Conservation (phyloP, 2,888 invertebrate genomes). For the Idaea biselata region DNA sequence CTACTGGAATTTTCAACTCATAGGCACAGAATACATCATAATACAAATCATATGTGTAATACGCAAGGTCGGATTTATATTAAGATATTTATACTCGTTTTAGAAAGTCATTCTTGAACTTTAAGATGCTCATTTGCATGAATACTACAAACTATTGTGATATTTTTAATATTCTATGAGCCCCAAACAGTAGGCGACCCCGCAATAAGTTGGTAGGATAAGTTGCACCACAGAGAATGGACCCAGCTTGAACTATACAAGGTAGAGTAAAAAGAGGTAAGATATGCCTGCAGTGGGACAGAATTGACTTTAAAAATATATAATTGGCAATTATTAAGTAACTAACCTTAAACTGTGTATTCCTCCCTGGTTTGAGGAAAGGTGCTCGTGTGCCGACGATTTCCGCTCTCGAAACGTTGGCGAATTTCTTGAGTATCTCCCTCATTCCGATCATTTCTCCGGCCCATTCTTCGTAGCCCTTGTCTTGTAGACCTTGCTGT, state of each 20-base stretch:
- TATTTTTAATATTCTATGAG: too few relatives aligned
- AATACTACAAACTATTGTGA: too few relatives aligned
- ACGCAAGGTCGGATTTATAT: too few relatives aligned
- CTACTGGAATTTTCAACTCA: neutral
- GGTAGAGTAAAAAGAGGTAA: too few relatives aligned
- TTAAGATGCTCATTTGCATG: neutral
- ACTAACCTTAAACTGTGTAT: slow-evolving; percentile 92
- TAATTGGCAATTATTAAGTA: neutral
- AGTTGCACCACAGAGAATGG: too few relatives aligned
- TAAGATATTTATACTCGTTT: neutral
- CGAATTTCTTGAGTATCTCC: slow-evolving; percentile 90
- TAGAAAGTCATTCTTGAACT: neutral
- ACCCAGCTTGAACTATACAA: too few relatives aligned
- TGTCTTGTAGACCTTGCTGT: slow-evolving; percentile 92
- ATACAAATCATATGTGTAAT: too few relatives aligned
- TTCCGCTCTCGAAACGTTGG: slow-evolving; percentile 90
- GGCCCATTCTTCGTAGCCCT: slow-evolving; percentile 95
- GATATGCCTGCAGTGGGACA: too few relatives aligned
- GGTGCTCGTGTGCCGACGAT: slow-evolving; percentile 94
- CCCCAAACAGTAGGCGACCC: too few relatives aligned
- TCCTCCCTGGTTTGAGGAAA: slow-evolving; percentile 94
- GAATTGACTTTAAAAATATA: too few relatives aligned
- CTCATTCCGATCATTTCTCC: slow-evolving; percentile 97
- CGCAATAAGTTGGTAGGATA: too few relatives aligned
- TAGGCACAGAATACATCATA: neutral